phyloP scores from a whole-genome alignment of 2,888 invertebrate genomes.

The Geophilus truncorum region DNA sequence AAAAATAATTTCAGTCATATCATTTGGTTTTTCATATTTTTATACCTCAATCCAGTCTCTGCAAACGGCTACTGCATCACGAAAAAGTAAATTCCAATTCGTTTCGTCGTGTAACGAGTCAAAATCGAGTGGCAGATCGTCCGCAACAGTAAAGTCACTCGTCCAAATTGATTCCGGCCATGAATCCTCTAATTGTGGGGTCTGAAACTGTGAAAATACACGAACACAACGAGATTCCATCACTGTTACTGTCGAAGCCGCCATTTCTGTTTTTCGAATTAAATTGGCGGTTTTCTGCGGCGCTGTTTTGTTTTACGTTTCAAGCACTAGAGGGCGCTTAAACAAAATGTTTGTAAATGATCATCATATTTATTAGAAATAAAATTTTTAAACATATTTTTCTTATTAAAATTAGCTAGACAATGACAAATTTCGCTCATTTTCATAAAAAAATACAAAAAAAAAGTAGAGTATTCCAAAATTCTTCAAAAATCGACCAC shows the following conservation, averaged over 20 bases:
- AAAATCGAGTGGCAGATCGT: conserved; percentile 51
- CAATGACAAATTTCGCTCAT: too few relatives aligned
- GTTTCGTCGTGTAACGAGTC: conserved; percentile 50
- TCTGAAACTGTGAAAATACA: neutral
- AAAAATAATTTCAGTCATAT: neutral
- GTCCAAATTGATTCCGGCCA: conserved; percentile 59
- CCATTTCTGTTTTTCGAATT: neutral
- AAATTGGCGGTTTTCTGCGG: neutral
- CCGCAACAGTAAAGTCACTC: conserved; percentile 56
- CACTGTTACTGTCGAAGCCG: neutral
- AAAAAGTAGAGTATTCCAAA: too few relatives aligned
- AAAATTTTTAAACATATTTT: too few relatives aligned
- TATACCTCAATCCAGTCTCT: neutral
- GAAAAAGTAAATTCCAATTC: conserved; percentile 26
- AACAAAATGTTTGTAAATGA: too few relatives aligned
- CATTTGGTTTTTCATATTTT: neutral
- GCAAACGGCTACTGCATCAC: conserved; percentile 36
- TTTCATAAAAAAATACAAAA: too few relatives aligned
- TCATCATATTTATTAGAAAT: too few relatives aligned
- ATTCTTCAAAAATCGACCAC: too few relatives aligned
- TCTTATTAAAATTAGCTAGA: too few relatives aligned
- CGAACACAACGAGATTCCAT: neutral
- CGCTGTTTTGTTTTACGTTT: neutral
- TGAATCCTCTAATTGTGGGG: conserved; percentile 48
- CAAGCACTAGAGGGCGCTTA: neutral